phyloP scores from a whole-genome alignment of 2,888 invertebrate genomes.

The Synergus japonicus region DNA sequence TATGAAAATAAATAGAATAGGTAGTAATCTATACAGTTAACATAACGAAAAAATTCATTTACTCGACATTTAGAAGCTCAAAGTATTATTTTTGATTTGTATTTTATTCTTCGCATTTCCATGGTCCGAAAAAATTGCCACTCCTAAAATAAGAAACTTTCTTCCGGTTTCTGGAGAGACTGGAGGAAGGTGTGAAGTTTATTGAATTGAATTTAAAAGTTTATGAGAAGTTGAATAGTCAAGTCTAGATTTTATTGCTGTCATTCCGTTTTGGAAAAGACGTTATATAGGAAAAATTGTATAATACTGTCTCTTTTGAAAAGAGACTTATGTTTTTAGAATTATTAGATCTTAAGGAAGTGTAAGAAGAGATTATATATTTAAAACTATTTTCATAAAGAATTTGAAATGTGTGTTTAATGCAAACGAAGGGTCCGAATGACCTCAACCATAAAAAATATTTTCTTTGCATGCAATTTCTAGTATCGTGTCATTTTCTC shows the following conservation, averaged over 20 bases:
- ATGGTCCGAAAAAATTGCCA: background rate
- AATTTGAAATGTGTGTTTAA: background rate
- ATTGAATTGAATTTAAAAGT: slow-evolving; percentile 5
- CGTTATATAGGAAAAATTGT: background rate
- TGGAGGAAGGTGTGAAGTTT: background rate
- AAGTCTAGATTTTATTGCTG: slow-evolving; percentile 25
- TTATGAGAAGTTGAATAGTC: slow-evolving; percentile 17
- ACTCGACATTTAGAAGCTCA: too few species aligned
- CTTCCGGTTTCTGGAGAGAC: background rate
- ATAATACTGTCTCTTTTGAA: background rate
- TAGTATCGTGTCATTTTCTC: background rate
- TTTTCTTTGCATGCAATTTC: background rate
- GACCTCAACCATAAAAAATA: background rate
- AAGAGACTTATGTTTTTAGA: background rate
- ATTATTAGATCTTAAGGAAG: background rate
- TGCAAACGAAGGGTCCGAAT: background rate
- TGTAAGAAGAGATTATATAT: background rate
- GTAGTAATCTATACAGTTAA: too few species aligned
- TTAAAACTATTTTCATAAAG: background rate
- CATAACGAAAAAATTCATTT: too few species aligned
- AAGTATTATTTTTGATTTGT: too few species aligned
- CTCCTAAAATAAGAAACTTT: background rate
- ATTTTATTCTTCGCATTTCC: too few species aligned
- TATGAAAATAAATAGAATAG: too few species aligned
- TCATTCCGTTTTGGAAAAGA: background rate